phyloP scores from a whole-genome alignment of 2,888 invertebrate genomes.

The Lithophane leautieri region DNA sequence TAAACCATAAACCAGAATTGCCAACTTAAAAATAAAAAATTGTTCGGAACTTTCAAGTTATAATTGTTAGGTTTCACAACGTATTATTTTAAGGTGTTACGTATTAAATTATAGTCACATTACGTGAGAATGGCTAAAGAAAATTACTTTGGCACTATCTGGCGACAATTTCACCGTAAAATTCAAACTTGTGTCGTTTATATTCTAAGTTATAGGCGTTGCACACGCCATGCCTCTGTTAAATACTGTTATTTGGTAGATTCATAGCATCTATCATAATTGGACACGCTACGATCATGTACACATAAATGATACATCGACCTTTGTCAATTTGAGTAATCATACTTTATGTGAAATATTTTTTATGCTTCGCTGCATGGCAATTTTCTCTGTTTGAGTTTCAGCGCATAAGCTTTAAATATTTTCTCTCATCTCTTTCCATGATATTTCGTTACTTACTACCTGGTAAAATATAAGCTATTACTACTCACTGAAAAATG shows the following conservation, averaged over 20 bases:
- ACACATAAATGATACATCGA: conserved; percentile 61
- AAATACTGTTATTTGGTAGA: conserved; percentile 62
- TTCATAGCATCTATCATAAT: conserved; percentile 61
- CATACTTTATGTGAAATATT: conserved; percentile 47
- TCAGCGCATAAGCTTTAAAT: conserved; percentile 24
- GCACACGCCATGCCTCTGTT: conserved; percentile 60
- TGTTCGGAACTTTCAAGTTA: conserved; percentile 15
- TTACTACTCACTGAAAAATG: background rate
- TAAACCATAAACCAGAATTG: conserved; percentile 27
- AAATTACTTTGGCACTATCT: conserved; percentile 64
- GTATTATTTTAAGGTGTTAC: conserved; percentile 52
- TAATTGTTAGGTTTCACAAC: conserved; percentile 37
- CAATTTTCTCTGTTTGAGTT: conserved; percentile 40
- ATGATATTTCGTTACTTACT: conserved; percentile 5
- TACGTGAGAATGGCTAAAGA: conserved; percentile 59
- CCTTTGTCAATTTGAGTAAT: conserved; percentile 58
- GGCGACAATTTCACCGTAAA: conserved; percentile 66
- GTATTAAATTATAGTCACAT: conserved; percentile 61
- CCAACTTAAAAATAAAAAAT: conserved; percentile 30
- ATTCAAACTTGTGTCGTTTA: conserved; percentile 68
- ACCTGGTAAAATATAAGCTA: conserved; percentile 13
- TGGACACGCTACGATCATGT: conserved; percentile 63
- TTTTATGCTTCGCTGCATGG: conserved; percentile 43
- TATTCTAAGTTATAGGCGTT: conserved; percentile 60
- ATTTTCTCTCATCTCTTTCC: conserved; percentile 14